Evolutionary conservation across 2,797 vertebrate genomes (phyloP).

Genomic region (Gouania willdenowi): DNA sequence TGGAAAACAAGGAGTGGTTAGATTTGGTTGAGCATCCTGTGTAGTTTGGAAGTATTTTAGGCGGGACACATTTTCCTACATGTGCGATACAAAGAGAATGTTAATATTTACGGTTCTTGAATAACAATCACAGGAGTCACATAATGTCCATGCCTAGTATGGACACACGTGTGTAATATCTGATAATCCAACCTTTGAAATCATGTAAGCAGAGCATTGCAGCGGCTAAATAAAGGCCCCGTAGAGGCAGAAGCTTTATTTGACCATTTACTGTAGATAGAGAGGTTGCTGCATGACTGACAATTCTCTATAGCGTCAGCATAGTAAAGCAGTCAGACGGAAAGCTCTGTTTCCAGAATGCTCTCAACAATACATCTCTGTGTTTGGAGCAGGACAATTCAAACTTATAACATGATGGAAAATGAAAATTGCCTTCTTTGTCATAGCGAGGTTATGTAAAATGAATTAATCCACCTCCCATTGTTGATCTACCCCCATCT

Average conservation of each 20-base stretch:
- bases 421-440: constrained; percentile 56
- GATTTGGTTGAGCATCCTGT: constrained; percentile 5
- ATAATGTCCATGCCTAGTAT: constrained; percentile 29
- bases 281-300: constrained; percentile 51
- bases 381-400: constrained; percentile 49
- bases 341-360: constrained; percentile 38
- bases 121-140: constrained; percentile 30
- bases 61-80: constrained; percentile 15
- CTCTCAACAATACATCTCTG: constrained; percentile 40
- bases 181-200: constrained; percentile 42
- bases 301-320: constrained; percentile 45
- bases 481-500: constrained; percentile 11
- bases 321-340: constrained; percentile 35
- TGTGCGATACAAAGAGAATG: background rate
- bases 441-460: constrained; percentile 13
- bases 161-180: constrained; percentile 47
- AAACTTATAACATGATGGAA: constrained; percentile 48
- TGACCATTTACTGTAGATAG: constrained; percentile 37
- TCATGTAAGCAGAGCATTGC: constrained; percentile 22
- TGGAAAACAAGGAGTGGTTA: constrained; percentile 14
- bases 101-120: constrained; percentile 25
- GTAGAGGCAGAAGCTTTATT: constrained; percentile 43
- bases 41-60: constrained; percentile 13
- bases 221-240: constrained; percentile 35
- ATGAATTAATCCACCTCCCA: constrained; percentile 12